phyloP scores from a whole-genome alignment of 2,888 invertebrate species.

The Coenonympha glycerion region DNA sequence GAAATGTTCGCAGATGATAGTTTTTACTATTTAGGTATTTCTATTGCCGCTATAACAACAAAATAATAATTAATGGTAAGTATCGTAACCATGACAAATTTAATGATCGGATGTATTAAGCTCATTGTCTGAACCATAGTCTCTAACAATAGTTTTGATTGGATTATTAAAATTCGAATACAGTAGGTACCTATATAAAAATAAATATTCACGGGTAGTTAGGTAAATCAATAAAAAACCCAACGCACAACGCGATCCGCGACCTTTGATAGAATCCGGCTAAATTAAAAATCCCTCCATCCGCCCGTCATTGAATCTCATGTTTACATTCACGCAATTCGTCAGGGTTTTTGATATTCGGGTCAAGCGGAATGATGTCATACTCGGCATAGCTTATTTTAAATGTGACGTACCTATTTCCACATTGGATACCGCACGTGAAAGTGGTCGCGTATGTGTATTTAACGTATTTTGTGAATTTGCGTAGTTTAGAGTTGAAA shows the following conservation, averaged over 20 bases:
- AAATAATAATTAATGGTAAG: too few species aligned
- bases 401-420: constrained; percentile 62
- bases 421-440: constrained; percentile 45
- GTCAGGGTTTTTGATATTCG: constrained; percentile 47
- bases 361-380: constrained; percentile 72
- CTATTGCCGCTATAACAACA: too few species aligned
- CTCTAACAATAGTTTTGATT: too few species aligned
- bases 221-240: constrained; percentile 29
- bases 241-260: constrained; percentile 17
- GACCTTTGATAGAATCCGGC: constrained; percentile 32
- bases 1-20: too few species aligned
- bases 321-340: constrained; percentile 42
- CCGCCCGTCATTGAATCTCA: not conserved
- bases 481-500: constrained; percentile 23
- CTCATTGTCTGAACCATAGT: too few species aligned
- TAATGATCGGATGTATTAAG: too few species aligned
- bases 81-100: too few species aligned
- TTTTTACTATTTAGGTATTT: too few species aligned
- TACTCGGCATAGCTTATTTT: constrained; percentile 58
- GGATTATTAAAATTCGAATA: too few species aligned
- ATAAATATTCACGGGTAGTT: too few species aligned
- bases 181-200: too few species aligned
- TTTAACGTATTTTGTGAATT: constrained; percentile 19
- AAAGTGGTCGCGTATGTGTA: constrained; percentile 30
- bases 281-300: constrained; percentile 33